These are phyloP conservation scores for Volucella inanis DNA, from an alignment of 2,888 invertebrate genomes.

Conservation along the genomic window DNA sequence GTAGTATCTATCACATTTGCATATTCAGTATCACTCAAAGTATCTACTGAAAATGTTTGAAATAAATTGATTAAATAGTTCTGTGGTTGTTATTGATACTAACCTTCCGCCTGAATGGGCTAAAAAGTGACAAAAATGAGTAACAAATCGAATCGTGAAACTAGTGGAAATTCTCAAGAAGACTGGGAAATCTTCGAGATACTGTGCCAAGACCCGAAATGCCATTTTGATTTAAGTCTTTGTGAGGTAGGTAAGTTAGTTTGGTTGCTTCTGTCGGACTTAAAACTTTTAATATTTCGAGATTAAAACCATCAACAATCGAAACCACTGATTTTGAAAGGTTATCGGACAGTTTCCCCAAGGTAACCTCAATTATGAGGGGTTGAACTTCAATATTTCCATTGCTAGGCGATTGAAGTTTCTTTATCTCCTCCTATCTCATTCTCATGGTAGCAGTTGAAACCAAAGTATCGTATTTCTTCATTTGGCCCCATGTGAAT, in stretches of 20 bases:
- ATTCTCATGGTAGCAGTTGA: not conserved
- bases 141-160: constrained; percentile 8
- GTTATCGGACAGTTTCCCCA: constrained; percentile 63
- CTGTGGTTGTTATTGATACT: constrained; percentile 28
- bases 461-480: constrained; percentile 35
- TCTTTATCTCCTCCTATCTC: constrained; percentile 1
- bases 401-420: constrained; percentile 68
- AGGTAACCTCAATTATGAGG: constrained; percentile 75
- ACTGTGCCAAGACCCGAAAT: constrained; percentile 82
- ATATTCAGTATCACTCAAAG: constrained; percentile 40
- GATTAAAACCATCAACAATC: not conserved
- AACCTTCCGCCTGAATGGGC: not conserved
- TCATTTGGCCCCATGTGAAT: constrained; percentile 80
- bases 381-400: constrained; percentile 70
- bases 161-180: constrained; percentile 85
- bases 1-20: constrained; percentile 38
- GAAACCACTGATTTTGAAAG: not conserved
- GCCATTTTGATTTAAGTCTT: constrained; percentile 1
- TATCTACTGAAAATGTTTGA: constrained; percentile 35
- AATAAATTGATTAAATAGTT: constrained; percentile 62
- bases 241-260: constrained; percentile 48
- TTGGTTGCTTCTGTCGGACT: not conserved
- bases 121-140: constrained; percentile 35
- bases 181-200: constrained; percentile 90
- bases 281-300: not conserved